These are phyloP conservation scores for Apeltes quadracus DNA, from an alignment of 2,113 vertebrate genomes.

Conservation along the genomic window DNA sequence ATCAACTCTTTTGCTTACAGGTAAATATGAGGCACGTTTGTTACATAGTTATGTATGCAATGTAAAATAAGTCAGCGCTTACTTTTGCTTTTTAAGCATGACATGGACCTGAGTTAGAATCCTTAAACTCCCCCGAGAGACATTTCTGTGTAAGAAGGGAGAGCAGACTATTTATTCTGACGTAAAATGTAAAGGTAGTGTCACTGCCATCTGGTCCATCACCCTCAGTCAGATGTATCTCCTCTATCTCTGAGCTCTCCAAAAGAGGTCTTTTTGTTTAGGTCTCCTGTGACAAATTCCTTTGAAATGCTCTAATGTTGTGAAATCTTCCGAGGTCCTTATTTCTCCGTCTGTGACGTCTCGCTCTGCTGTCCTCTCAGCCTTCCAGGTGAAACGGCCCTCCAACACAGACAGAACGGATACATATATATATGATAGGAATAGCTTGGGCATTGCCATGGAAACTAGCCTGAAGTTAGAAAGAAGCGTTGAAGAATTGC, in stretches of 20 bases:
- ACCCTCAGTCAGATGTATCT: background rate
- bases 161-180: background rate
- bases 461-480: constrained; percentile 64
- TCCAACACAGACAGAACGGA: constrained; percentile 49
- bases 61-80: background rate
- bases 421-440: constrained; percentile 34
- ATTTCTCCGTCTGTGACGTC: constrained; percentile 49
- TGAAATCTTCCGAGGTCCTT: constrained; percentile 27
- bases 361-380: constrained; percentile 58
- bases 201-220: constrained; percentile 1
- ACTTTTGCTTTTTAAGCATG: background rate
- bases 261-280: background rate
- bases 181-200: constrained; percentile 49
- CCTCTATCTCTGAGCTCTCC: background rate
- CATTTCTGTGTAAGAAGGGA: background rate
- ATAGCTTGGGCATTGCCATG: constrained; percentile 64
- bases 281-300: constrained; percentile 8
- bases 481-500: constrained; percentile 43
- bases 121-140: background rate
- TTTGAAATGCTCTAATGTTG: constrained; percentile 10
- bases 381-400: constrained; percentile 66
- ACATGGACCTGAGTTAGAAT: background rate
- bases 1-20: background rate
- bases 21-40: background rate
- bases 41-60: background rate